Evolutionary conservation across 2,113 vertebrate species (phyloP).

Genomic region (human): DNA sequence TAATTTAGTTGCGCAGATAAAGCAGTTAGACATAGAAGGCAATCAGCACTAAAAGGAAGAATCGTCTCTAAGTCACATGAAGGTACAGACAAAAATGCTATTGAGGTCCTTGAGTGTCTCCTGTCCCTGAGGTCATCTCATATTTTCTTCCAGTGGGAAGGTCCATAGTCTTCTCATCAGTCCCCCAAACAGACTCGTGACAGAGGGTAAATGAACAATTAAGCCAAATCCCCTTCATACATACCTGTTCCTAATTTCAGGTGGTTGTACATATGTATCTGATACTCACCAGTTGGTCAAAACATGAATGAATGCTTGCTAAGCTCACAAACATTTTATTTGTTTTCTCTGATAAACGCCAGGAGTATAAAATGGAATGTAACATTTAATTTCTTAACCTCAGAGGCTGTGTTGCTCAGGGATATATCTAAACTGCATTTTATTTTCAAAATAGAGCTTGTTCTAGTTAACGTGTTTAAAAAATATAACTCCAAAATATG

Average conservation of each 20-base stretch:
- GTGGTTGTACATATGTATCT: neutral
- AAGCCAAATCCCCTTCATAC: neutral
- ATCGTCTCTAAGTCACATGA: neutral
- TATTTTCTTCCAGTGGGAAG: neutral
- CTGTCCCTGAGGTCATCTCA: neutral
- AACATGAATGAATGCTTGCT: neutral
- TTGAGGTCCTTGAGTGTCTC: neutral
- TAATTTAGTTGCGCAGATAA: neutral
- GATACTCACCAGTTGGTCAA: neutral
- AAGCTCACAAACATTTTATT: neutral
- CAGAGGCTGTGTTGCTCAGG: neutral
- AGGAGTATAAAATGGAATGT: neutral
- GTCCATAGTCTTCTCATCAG: neutral
- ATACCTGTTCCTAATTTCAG: neutral
- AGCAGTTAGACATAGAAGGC: neutral
- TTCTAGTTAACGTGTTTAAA: neutral
- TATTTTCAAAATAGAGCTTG: conserved; percentile 23
- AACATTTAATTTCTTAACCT: neutral
- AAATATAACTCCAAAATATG: neutral
- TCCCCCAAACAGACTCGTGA: neutral
- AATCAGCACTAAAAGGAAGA: neutral
- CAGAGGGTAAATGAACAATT: neutral
- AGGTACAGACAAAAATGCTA: neutral
- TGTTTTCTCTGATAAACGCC: neutral
- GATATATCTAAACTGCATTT: neutral